Conservation (phyloP, 2,888 invertebrate genomes). For the Melanargia galathea region DNA sequence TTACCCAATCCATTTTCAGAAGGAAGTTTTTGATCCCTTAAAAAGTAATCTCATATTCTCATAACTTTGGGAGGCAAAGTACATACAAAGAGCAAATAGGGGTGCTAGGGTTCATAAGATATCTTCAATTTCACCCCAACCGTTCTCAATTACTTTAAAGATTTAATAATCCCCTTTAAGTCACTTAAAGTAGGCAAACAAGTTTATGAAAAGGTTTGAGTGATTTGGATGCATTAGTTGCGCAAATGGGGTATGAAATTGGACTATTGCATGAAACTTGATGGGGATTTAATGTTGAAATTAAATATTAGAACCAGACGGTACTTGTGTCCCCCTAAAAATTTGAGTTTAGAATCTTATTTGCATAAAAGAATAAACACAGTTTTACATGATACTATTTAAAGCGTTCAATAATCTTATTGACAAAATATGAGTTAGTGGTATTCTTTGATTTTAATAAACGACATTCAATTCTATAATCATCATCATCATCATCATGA, state of each 20-base stretch:
- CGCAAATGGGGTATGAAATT: slow-evolving; percentile 27
- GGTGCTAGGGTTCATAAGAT: slow-evolving; percentile 7
- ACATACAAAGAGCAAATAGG: background rate
- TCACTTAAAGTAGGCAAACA: slow-evolving; percentile 22
- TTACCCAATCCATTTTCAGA: too few species aligned
- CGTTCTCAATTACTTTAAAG: slow-evolving; percentile 3
- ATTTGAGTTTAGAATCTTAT: slow-evolving; percentile 1
- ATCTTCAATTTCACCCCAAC: slow-evolving; percentile 13
- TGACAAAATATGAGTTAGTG: too few species aligned
- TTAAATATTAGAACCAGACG: slow-evolving; percentile 16
- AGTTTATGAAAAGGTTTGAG: slow-evolving; percentile 17
- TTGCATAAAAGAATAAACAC: too few species aligned
- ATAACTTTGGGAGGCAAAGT: background rate
- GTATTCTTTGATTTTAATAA: too few species aligned
- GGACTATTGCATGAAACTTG: slow-evolving; percentile 16
- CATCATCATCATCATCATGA: too few species aligned
- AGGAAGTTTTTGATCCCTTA: too few species aligned
- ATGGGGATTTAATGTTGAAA: slow-evolving; percentile 16
- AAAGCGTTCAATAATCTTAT: too few species aligned
- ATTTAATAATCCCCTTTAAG: slow-evolving; percentile 20
- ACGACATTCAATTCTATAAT: too few species aligned
- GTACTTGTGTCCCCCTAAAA: background rate
- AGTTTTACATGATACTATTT: too few species aligned
- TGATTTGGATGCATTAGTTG: slow-evolving; percentile 22
- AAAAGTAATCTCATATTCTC: background rate